Percentiles rank a stretch among this genome's conserved stretches.
Conservation (phyloP, 2,113 vertebrate species). For the Passer domesticus region DNA sequence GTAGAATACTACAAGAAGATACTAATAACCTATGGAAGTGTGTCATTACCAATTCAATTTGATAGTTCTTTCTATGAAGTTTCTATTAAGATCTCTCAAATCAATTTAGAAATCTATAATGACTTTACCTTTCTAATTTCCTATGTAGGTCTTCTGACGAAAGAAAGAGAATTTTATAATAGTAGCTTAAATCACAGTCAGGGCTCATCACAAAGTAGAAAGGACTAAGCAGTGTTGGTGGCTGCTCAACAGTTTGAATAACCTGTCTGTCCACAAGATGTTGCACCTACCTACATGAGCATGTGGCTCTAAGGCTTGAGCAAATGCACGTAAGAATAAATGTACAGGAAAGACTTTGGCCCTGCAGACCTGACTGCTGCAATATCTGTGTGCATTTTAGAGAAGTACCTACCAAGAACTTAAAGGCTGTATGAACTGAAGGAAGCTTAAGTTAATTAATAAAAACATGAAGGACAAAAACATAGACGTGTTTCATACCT, state of each 20-base stretch:
- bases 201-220: neutral
- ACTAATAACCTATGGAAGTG: neutral
- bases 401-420: neutral
- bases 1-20: neutral
- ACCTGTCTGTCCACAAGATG: neutral
- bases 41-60: neutral
- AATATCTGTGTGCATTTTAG: neutral
- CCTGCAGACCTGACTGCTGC: neutral
- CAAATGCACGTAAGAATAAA: neutral
- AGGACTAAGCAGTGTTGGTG: neutral
- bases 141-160: neutral
- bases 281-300: neutral
- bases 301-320: neutral
- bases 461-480: neutral
- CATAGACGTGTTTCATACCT: neutral
- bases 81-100: neutral
- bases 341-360: neutral
- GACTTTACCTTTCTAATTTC: neutral
- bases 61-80: neutral
- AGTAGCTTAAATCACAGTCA: neutral
- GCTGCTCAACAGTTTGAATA: neutral
- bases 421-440: neutral
- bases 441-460: neutral
- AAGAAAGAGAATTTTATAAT: neutral
- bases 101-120: conserved; percentile 1